These are phyloP conservation scores for Mastomys coucha DNA, from an alignment of 2,113 vertebrate species.

Conservation along the genomic window DNA sequence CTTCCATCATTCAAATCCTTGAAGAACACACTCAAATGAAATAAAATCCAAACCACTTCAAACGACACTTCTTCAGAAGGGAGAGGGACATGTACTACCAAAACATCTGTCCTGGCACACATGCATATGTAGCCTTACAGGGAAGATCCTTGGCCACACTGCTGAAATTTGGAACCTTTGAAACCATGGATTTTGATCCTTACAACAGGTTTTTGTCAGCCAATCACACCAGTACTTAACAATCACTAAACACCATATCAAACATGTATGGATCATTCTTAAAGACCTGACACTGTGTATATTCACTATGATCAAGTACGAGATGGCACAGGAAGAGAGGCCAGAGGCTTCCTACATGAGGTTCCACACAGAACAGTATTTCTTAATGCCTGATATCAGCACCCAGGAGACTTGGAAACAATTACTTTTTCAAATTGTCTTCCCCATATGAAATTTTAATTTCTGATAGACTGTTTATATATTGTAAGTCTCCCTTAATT, in stretches of 20 bases:
- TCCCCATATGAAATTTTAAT: background rate
- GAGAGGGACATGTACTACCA: background rate
- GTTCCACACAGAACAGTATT: background rate
- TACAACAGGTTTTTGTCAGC: background rate
- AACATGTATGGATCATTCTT: background rate
- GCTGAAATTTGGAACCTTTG: background rate
- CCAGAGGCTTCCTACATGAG: background rate
- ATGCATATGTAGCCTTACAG: background rate
- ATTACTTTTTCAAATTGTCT: background rate
- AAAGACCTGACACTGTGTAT: background rate
- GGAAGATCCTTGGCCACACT: fast-evolving
- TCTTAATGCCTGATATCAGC: background rate
- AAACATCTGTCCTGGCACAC: too few relatives aligned
- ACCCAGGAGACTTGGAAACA: background rate
- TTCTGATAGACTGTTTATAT: background rate
- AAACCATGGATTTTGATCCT: background rate
- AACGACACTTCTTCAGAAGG: background rate
- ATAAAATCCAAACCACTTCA: background rate
- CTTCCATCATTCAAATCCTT: background rate
- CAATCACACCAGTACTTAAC: background rate
- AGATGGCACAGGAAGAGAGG: background rate
- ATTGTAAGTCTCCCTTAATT: too few relatives aligned
- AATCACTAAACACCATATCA: background rate
- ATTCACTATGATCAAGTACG: background rate
- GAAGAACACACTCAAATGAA: background rate